Percentiles rank a stretch among this genome's conserved stretches.
Conservation (phyloP, 2,888 invertebrate genomes). For the Gisinianus flammeolus region DNA sequence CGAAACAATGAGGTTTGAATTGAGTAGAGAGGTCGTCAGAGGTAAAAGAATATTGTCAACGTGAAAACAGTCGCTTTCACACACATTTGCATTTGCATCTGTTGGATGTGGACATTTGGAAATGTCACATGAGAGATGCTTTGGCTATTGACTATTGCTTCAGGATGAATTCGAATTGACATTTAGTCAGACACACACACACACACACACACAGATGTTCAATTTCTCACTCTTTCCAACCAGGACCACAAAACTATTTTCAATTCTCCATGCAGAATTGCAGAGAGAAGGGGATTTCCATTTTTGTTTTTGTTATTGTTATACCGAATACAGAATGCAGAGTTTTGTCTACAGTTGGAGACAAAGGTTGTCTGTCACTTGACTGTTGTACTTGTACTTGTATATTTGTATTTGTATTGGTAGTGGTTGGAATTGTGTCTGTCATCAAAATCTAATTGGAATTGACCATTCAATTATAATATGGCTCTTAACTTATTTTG, state of each 20-base stretch:
- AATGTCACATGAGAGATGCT: too few relatives aligned
- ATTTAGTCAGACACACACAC: neutral
- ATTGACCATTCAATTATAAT: neutral
- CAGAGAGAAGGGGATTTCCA: neutral
- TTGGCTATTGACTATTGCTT: neutral
- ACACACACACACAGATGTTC: neutral
- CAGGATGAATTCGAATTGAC: neutral
- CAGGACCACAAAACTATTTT: neutral
- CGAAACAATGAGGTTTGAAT: too few relatives aligned
- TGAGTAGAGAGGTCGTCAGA: too few relatives aligned
- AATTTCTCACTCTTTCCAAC: slow-evolving; percentile 3
- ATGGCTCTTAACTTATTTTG: neutral
- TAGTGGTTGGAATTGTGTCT: neutral
- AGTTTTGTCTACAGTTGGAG: neutral
- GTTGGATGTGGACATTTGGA: too few relatives aligned
- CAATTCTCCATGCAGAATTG: neutral
- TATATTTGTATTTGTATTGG: neutral
- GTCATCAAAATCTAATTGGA: neutral
- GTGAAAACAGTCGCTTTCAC: too few relatives aligned
- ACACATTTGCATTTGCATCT: too few relatives aligned
- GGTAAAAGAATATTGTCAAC: too few relatives aligned
- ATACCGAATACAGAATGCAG: neutral
- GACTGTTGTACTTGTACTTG: too few relatives aligned
- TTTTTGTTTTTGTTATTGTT: neutral
- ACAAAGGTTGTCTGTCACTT: too few relatives aligned